These are phyloP conservation scores for Onthophagus sagittarius DNA, from an alignment of 2,888 invertebrate genomes.

Conservation along the genomic window DNA sequence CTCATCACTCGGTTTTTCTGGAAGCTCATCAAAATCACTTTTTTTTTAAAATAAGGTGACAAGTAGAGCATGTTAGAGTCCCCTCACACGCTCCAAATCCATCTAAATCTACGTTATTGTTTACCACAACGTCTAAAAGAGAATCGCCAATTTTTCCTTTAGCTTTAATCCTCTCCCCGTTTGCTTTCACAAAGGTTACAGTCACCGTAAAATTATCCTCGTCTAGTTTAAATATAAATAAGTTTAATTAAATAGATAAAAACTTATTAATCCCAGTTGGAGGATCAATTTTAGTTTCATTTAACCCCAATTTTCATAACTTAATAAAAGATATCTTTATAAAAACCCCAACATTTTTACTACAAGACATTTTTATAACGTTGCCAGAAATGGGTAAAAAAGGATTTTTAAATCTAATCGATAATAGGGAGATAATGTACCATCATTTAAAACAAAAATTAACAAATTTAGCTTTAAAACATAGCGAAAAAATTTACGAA, in stretches of 20 bases:
- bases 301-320: slow-evolving; percentile 58
- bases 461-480: slow-evolving; percentile 17
- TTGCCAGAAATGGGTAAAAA: slow-evolving; percentile 65
- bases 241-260: slow-evolving; percentile 61
- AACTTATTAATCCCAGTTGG: slow-evolving; percentile 83
- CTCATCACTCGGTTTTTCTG: slow-evolving; percentile 82
- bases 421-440: slow-evolving; percentile 31
- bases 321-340: slow-evolving; percentile 71
- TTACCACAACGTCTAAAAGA: slow-evolving; percentile 82
- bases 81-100: slow-evolving; percentile 94
- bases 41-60: slow-evolving; percentile 89
- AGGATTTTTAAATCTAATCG: slow-evolving; percentile 60
- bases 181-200: slow-evolving; percentile 69
- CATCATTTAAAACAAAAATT: slow-evolving; percentile 27
- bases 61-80: slow-evolving; percentile 95
- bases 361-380: slow-evolving; percentile 68
- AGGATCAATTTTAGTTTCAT: slow-evolving; percentile 71
- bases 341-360: slow-evolving; percentile 57
- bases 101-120: slow-evolving; percentile 81
- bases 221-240: no score
- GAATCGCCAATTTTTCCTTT: slow-evolving; percentile 82
- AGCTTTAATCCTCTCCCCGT: slow-evolving; percentile 66
- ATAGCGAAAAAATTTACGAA: slow-evolving; percentile 53
- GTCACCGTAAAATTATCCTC: slow-evolving; percentile 49
- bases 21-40: slow-evolving; percentile 71